Evolutionary conservation across 2,797 vertebrate species (phyloP).

Genomic region (Melanotaenia pygmaea): DNA sequence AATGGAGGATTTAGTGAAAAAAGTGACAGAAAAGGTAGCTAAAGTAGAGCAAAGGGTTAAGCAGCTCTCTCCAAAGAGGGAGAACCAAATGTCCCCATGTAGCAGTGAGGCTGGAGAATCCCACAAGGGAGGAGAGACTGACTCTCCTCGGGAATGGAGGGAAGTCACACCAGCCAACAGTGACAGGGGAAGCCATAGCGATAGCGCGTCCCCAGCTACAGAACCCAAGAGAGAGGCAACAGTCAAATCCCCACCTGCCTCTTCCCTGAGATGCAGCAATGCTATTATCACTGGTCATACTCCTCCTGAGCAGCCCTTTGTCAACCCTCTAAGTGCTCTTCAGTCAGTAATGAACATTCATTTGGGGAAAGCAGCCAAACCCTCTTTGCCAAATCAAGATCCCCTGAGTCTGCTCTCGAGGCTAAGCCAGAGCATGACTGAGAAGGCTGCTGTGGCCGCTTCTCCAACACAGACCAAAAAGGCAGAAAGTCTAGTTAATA

Average conservation of each 20-base stretch:
- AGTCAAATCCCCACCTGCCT: slow-evolving; percentile 80
- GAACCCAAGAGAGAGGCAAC: slow-evolving; percentile 80
- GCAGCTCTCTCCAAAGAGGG: slow-evolving; percentile 86
- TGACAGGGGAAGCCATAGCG: slow-evolving; percentile 84
- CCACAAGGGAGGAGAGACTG: slow-evolving; percentile 79
- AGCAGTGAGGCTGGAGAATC: slow-evolving; percentile 88
- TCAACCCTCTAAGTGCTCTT: slow-evolving; percentile 97
- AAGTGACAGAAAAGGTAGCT: slow-evolving; percentile 92
- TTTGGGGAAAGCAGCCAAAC: slow-evolving; percentile 98
- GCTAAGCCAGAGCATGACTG: slow-evolving; percentile 97
- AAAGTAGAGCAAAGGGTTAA: slow-evolving; percentile 93
- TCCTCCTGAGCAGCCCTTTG: slow-evolving; percentile 93
- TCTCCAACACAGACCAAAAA: slow-evolving; percentile 91
- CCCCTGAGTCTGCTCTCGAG: slow-evolving; percentile 98
- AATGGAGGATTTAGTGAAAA: slow-evolving; percentile 95
- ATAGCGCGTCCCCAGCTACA: slow-evolving; percentile 77
- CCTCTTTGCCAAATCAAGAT: slow-evolving; percentile 92
- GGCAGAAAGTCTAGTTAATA: slow-evolving; percentile 79
- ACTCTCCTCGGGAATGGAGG: slow-evolving; percentile 84
- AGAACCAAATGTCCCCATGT: slow-evolving; percentile 85
- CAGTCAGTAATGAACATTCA: slow-evolving; percentile 99
- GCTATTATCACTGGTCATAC: slow-evolving; percentile 94
- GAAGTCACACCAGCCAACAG: slow-evolving; percentile 87
- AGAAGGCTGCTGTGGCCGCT: slow-evolving; percentile 93
- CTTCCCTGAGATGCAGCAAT: slow-evolving; percentile 87